Base-by-base conservation (phyloP, 2,797 vertebrate species). In the Sebastes matsubarae region DNA sequence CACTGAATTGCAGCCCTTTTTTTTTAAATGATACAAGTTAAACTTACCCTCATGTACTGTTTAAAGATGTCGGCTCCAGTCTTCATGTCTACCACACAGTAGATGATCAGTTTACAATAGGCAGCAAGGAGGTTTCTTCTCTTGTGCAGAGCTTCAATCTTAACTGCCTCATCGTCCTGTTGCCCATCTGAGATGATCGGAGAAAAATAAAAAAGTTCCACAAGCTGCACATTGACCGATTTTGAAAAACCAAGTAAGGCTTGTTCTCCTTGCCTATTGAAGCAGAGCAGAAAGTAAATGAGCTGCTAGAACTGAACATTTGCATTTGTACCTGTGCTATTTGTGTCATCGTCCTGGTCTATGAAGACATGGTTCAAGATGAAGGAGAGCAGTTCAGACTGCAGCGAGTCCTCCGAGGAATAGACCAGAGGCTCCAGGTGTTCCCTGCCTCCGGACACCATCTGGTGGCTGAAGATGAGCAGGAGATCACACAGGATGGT, bases 401-500 rank as follows among this genome's bases (percentile, higher is more conserved):
- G 98, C 90, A 99, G 91, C 10, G 97, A 98, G 86, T 97, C 97
- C 87, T 99, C 99, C 59, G 98, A 96, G 68, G 95, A 97, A 88
- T 99, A 99, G 90, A 99, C 96, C 84, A 99, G 95, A 3, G 97
- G 97, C 87, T 99, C 98, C 93, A 99, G 95, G 90, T 97, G 96
- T 89, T 99, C 99, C 86, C 98, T 96, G 60, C 98, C 97, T 88
- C 98, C 98, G 68, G 97, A 97, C 94, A 99, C 97, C 93, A 99
- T 99, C 95, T 99, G 98, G 96, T 99, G 99, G 92, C 98, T 99
- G 96, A 99, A 99, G 96, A 99, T 99, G 96, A 99, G 97, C 95
- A 99, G 95, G 77, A 99, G 97, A 85, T 99, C 98, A 95, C 98
- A 99, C 0, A 99, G 95, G 94, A 99, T 99, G 90, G 98, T 99